phyloP scores from a whole-genome alignment of 2,888 invertebrate genomes.

The Lamellibrachia columna region DNA sequence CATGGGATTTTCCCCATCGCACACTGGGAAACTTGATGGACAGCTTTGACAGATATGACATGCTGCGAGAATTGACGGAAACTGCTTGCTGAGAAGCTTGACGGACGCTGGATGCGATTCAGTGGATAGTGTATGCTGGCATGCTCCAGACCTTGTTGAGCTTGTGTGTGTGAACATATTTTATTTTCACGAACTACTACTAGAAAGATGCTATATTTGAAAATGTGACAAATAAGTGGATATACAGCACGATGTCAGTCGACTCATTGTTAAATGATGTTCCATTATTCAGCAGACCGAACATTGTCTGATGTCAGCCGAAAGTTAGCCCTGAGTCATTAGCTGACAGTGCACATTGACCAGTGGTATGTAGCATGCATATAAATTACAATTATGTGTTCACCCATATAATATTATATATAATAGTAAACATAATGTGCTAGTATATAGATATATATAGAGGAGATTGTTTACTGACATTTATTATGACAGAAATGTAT shows the following conservation, averaged over 20 bases:
- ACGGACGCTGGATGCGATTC: background rate
- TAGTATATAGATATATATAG: background rate
- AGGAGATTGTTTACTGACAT: background rate
- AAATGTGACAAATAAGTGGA: conserved; percentile 1
- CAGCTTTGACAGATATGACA: background rate
- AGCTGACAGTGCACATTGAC: conserved; percentile 6
- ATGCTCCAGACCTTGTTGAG: background rate
- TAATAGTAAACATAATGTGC: background rate
- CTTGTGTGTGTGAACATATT: background rate
- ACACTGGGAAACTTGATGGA: background rate
- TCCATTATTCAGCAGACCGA: background rate
- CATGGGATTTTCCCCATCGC: background rate
- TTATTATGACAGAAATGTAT: conserved; percentile 16
- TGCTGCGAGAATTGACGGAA: background rate
- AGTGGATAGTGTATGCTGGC: background rate
- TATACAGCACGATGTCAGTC: background rate
- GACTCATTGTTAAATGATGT: background rate
- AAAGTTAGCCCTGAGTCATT: background rate
- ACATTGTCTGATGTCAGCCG: background rate
- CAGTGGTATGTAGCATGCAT: background rate
- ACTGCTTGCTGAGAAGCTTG: background rate
- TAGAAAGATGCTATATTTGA: background rate
- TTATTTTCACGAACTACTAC: background rate
- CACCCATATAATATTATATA: background rate
- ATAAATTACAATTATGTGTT: background rate